phyloP scores from a whole-genome alignment of 2,888 invertebrate genomes.

The Steromphala cineraria region DNA sequence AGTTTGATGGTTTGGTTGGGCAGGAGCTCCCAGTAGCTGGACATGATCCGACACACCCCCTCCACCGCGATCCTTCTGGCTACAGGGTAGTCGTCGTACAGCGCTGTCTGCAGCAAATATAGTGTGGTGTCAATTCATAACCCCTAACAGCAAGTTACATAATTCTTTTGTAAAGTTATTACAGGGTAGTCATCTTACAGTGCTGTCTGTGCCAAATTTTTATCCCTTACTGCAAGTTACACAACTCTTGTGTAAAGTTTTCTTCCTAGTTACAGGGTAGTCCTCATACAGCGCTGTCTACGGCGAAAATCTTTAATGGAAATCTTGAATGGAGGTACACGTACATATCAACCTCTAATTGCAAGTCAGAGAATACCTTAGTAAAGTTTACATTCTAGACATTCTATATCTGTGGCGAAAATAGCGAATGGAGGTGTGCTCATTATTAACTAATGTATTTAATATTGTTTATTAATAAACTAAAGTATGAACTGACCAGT shows the following conservation, averaged over 20 bases:
- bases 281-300: slow-evolving; percentile 66
- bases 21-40: slow-evolving; percentile 71
- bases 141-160: neutral
- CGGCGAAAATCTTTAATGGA: too few relatives aligned
- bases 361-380: too few relatives aligned
- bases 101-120: slow-evolving; percentile 51
- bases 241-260: too few relatives aligned
- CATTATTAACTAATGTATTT: too few relatives aligned
- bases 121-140: neutral
- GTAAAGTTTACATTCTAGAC: too few relatives aligned
- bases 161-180: neutral
- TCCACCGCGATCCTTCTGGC: slow-evolving; percentile 55
- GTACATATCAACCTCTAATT: too few relatives aligned
- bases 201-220: too few relatives aligned
- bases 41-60: slow-evolving; percentile 68
- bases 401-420: too few relatives aligned
- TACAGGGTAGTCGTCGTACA: slow-evolving; percentile 62
- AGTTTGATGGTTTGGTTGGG: slow-evolving; percentile 66
- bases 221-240: too few relatives aligned
- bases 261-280: slow-evolving; percentile 22
- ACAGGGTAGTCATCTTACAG: too few relatives aligned
- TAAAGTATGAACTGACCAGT: slow-evolving; percentile 36
- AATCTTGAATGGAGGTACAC: too few relatives aligned
- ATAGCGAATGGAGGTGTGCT: too few relatives aligned
- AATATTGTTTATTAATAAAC: neutral